Conservation (phyloP, 92 coral and sea anemone species). For the Muricea muricata region DNA sequence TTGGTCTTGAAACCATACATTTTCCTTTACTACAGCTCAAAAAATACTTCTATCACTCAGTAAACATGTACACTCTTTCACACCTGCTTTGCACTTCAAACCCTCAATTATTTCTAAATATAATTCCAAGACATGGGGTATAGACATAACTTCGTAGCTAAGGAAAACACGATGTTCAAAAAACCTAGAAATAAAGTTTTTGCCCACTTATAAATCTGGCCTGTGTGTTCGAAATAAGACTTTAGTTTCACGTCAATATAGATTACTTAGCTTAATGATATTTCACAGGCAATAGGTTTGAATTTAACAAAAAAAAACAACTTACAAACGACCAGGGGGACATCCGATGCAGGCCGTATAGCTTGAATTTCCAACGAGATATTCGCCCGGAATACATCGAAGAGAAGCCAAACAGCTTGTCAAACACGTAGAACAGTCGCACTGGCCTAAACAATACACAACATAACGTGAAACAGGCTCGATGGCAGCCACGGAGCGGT, state of each 20-base stretch:
- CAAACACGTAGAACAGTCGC: slow-evolving; percentile 93
- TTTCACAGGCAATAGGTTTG: slow-evolving; percentile 10
- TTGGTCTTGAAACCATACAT: not conserved
- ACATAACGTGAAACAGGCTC: not conserved
- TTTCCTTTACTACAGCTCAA: no score
- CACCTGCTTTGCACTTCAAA: not conserved
- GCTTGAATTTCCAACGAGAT: slow-evolving; percentile 67
- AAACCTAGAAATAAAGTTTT: not conserved
- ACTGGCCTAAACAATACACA: slow-evolving; percentile 61
- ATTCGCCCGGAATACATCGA: slow-evolving; percentile 82
- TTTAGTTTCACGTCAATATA: not conserved
- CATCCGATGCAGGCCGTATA: slow-evolving; percentile 85
- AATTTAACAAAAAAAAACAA: slow-evolving; percentile 7
- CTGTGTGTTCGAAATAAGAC: not conserved
- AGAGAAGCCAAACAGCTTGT: slow-evolving; percentile 80
- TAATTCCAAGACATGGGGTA: no score
- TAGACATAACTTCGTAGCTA: slow-evolving; percentile 1
- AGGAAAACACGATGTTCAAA: not conserved
- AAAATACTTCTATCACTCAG: no score
- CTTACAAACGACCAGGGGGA: slow-evolving; percentile 90
- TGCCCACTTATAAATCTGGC: not conserved
- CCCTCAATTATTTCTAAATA: not conserved
- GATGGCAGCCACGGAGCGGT: not conserved
- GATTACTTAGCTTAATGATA: not conserved
- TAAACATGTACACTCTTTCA: no score